These are phyloP conservation scores for Equus przewalskii DNA, from an alignment of 2,113 vertebrate genomes.

Conservation along the genomic window DNA sequence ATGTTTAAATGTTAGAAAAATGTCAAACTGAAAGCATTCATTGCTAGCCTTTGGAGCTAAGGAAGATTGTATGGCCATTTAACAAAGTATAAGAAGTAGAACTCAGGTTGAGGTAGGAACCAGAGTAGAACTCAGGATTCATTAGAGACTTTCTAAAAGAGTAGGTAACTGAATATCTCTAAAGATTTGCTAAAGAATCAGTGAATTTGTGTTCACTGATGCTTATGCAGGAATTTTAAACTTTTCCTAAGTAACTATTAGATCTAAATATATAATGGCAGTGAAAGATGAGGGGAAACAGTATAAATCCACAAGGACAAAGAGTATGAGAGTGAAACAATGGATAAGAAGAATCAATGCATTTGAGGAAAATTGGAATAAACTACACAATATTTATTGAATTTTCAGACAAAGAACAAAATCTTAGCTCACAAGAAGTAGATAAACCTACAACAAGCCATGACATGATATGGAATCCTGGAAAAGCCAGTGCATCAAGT, in stretches of 20 bases:
- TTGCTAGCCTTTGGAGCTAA: background rate
- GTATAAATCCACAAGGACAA: background rate
- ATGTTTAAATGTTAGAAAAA: background rate
- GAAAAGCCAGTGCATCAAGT: background rate
- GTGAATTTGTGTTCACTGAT: accelerated
- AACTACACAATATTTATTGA: background rate
- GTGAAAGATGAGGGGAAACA: background rate
- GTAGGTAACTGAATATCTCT: background rate
- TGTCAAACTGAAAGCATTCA: background rate
- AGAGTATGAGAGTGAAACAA: background rate
- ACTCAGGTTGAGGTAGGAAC: background rate
- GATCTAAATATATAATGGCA: background rate
- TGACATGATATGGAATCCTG: too few species aligned
- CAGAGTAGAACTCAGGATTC: background rate
- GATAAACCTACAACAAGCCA: background rate
- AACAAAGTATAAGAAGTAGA: background rate
- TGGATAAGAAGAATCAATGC: background rate
- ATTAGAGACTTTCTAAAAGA: background rate
- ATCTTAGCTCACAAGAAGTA: background rate
- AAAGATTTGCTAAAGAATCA: background rate
- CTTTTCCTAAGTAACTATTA: background rate
- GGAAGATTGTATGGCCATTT: background rate
- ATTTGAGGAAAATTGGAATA: background rate
- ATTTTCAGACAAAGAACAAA: background rate
- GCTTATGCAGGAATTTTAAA: background rate